Evolutionary conservation across 2,797 vertebrate species (phyloP).

Genomic region (Bovichtus diacanthus): DNA sequence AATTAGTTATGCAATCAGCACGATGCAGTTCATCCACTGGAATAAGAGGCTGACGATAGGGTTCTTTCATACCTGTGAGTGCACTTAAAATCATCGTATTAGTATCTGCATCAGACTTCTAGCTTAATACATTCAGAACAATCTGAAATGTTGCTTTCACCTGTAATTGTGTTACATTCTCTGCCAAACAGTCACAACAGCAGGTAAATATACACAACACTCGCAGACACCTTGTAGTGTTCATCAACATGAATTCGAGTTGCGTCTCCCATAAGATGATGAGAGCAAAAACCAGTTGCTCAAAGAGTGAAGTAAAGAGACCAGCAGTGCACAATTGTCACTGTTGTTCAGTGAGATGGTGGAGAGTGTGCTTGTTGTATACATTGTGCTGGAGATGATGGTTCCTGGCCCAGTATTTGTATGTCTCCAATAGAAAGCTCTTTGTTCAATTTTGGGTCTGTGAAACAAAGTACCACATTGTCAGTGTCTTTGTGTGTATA

Average conservation of each 20-base stretch:
- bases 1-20: neutral
- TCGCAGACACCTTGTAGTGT: neutral
- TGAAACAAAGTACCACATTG: constrained; percentile 73
- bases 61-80: neutral
- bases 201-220: neutral
- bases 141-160: neutral
- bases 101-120: neutral
- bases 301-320: constrained; percentile 6
- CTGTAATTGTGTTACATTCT: neutral
- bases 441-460: constrained; percentile 65
- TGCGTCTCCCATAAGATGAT: constrained; percentile 1
- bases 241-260: constrained; percentile 15
- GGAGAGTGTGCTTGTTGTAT: constrained; percentile 28
- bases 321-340: neutral
- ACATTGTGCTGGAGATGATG: constrained; percentile 70
- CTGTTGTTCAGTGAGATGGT: constrained; percentile 13
- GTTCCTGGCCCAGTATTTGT: constrained; percentile 68
- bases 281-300: neutral
- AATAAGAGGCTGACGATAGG: neutral
- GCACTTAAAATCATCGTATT: neutral
- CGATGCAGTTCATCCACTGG: neutral
- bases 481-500: constrained; percentile 48
- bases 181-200: neutral
- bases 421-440: constrained; percentile 57
- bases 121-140: constrained; percentile 1